Percentiles rank a stretch among this genome's conserved stretches.
phyloP scores from a whole-genome alignment of 2,888 invertebrate genomes.

The Sclerodermus sp. region DNA sequence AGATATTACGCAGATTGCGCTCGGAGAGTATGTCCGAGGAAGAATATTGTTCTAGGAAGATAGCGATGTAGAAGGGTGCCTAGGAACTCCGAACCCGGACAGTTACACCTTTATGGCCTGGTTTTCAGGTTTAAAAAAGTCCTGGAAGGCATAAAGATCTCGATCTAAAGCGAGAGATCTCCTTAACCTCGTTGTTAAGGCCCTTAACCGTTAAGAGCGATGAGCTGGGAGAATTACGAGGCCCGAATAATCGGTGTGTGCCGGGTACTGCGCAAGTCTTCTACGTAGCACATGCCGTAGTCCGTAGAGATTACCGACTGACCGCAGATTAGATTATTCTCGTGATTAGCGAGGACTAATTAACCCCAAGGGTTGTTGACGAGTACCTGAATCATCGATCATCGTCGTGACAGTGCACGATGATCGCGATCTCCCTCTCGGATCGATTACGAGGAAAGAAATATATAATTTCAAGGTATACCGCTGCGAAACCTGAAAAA shows the following conservation, averaged over 20 bases:
- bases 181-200: slow-evolving; percentile 16
- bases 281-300: too few species aligned
- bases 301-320: not conserved
- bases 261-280: too few species aligned
- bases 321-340: slow-evolving; percentile 6
- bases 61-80: slow-evolving; percentile 4
- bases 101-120: slow-evolving; percentile 11
- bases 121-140: slow-evolving; percentile 8
- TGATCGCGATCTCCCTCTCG: not conserved
- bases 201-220: slow-evolving; percentile 8
- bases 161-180: slow-evolving; percentile 13
- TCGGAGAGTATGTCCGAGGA: slow-evolving; percentile 2
- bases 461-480: too few species aligned
- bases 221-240: slow-evolving; percentile 12
- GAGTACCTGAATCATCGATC: slow-evolving; percentile 8
- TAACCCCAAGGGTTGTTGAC: slow-evolving; percentile 16
- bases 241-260: slow-evolving; percentile 4
- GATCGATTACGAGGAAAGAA: too few species aligned
- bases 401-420: slow-evolving; percentile 1
- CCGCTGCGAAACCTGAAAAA: too few species aligned
- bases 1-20: not conserved
- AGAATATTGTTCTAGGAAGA: slow-evolving; percentile 11
- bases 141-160: slow-evolving; percentile 17
- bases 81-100: slow-evolving; percentile 1
- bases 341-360: slow-evolving; percentile 22